A percentile compares a stretch with the other conserved stretches of the same genome.
Evolutionary conservation across 2,113 vertebrate genomes (phyloP).

Genomic region (Coptodon rendalli): DNA sequence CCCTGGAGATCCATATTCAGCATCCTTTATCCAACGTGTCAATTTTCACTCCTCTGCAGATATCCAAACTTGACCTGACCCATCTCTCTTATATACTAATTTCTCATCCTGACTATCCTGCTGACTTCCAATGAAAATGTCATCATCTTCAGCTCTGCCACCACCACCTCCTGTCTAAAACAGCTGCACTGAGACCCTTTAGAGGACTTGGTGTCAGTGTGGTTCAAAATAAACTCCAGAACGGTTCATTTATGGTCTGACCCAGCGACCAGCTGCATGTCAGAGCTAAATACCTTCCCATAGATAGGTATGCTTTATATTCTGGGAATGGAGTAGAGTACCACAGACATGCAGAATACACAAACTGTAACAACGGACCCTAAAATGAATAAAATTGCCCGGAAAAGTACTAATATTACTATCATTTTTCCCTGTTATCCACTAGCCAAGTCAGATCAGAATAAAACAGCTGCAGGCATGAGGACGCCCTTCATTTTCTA

Average conservation of each 20-base stretch:
- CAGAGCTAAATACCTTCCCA: not conserved
- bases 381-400: not conserved
- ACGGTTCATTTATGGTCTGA: not conserved
- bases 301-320: not conserved
- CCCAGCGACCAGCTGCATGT: not conserved
- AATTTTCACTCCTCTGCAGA: not conserved
- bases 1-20: not conserved
- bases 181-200: not conserved
- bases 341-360: not conserved
- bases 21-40: not conserved
- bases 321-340: not conserved
- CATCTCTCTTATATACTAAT: fast-evolving
- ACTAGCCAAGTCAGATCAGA: not conserved
- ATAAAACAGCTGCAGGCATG: not conserved
- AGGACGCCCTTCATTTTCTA: not conserved
- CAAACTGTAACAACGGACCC: not conserved
- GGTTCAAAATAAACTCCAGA: not conserved
- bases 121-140: not conserved
- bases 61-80: fast-evolving
- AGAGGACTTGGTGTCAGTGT: not conserved
- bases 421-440: fast-evolving
- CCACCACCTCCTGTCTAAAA: not conserved
- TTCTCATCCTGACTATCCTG: not conserved
- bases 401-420: not conserved
- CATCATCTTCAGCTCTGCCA: not conserved